A percentile compares a stretch with the other conserved stretches of the same genome.
Conservation (phyloP, 2,113 vertebrate genomes). For the Pachypanchax playfairii region DNA sequence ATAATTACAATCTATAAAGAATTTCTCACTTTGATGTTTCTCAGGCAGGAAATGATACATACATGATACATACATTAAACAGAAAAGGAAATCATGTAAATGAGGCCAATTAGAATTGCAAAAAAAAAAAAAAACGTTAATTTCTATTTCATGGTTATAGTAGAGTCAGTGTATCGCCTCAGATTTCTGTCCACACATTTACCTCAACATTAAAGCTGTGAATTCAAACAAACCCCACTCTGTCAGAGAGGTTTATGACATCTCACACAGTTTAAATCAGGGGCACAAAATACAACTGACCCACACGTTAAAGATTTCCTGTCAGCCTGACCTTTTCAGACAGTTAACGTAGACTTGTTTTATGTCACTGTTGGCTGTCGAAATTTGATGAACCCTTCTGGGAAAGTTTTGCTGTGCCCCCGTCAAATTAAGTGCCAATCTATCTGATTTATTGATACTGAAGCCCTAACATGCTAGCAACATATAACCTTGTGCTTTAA, state of each 20-base stretch:
- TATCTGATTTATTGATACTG: no score
- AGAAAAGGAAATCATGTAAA: conserved; percentile 32
- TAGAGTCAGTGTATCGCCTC: conserved; percentile 5
- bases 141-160: conserved; percentile 12
- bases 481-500: no score
- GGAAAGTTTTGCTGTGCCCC: neutral
- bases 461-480: no score
- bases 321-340: neutral
- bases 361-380: neutral
- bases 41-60: conserved; percentile 41
- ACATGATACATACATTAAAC: conserved; percentile 23
- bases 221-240: neutral
- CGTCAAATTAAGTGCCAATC: neutral
- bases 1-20: conserved; percentile 61
- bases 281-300: neutral
- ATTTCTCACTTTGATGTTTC: conserved; percentile 56
- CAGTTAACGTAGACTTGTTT: neutral
- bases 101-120: conserved; percentile 29
- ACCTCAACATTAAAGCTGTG: neutral
- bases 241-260: neutral
- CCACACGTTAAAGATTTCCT: neutral
- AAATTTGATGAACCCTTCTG: neutral
- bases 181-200: neutral
- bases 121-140: conserved; percentile 4
- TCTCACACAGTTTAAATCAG: neutral